Conservation (phyloP, 2,797 vertebrate genomes). For the Acanthopagrus latus region DNA sequence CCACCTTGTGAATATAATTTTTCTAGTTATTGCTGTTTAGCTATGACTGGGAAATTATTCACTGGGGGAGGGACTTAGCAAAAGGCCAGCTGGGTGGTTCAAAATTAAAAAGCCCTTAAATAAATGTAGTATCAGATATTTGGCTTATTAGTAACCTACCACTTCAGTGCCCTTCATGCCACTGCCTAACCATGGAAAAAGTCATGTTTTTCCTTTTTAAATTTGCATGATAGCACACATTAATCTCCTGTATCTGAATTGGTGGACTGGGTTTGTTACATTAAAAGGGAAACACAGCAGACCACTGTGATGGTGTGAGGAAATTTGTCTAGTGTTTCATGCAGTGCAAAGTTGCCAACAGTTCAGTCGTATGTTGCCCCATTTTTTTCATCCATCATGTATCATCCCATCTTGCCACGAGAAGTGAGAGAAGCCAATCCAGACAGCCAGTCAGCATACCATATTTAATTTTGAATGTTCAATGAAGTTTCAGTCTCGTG, state of each 20-base stretch:
- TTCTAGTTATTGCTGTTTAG: background rate
- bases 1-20: background rate
- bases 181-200: background rate
- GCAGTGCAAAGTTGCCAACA: conserved; percentile 46
- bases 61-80: background rate
- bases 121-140: background rate
- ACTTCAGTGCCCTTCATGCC: background rate
- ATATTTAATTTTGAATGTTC: conserved; percentile 62
- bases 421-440: conserved; percentile 42
- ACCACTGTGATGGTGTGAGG: background rate
- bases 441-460: conserved; percentile 53
- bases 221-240: conserved; percentile 6
- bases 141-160: background rate
- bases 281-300: conserved; percentile 11
- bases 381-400: conserved; percentile 47
- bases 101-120: background rate
- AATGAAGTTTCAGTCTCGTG: conserved; percentile 26
- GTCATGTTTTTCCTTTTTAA: background rate
- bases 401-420: conserved; percentile 35
- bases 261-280: background rate
- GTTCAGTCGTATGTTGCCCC: conserved; percentile 31
- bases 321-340: conserved; percentile 30
- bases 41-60: background rate
- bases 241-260: conserved; percentile 13
- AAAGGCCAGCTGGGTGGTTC: background rate